phyloP scores from a whole-genome alignment of 2,888 invertebrate species.

The Watsonalla cultraria region DNA sequence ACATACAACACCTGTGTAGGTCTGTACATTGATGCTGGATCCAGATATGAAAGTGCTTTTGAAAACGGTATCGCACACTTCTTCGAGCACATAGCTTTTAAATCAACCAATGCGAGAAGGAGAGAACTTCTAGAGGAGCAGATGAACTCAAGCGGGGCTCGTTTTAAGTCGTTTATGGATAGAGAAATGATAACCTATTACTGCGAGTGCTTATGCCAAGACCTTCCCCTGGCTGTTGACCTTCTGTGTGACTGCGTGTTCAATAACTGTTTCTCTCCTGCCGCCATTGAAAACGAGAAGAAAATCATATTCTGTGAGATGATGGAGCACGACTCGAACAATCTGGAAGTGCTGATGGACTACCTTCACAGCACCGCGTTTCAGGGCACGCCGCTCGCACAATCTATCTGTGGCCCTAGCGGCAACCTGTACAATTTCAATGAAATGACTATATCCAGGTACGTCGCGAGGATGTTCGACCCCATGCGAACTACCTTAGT shows the following conservation, averaged over 20 bases:
- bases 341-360: slow-evolving; percentile 46
- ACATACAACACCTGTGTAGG: slow-evolving; percentile 73
- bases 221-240: slow-evolving; percentile 92
- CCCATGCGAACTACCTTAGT: slow-evolving; percentile 93
- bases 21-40: slow-evolving; percentile 52
- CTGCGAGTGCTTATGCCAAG: slow-evolving; percentile 93
- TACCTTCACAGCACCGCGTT: slow-evolving; percentile 66
- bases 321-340: slow-evolving; percentile 45
- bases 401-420: slow-evolving; percentile 80
- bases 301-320: slow-evolving; percentile 51
- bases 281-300: slow-evolving; percentile 55
- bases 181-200: slow-evolving; percentile 98
- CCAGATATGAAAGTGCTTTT: slow-evolving; percentile 44
- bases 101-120: slow-evolving; percentile 85
- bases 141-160: slow-evolving; percentile 96
- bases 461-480: slow-evolving; percentile 91
- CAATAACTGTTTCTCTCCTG: slow-evolving; percentile 79
- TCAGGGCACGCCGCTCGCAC: slow-evolving; percentile 61
- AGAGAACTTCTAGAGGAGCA: slow-evolving; percentile 92
- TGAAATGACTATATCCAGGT: slow-evolving; percentile 83
- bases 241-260: slow-evolving; percentile 96
- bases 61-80: slow-evolving; percentile 63
- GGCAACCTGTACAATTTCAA: slow-evolving; percentile 81
- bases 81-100: slow-evolving; percentile 62
- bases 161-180: slow-evolving; percentile 96